Evolutionary conservation across 2,888 invertebrate species (phyloP).

Genomic region (Argyresthia albistria): DNA sequence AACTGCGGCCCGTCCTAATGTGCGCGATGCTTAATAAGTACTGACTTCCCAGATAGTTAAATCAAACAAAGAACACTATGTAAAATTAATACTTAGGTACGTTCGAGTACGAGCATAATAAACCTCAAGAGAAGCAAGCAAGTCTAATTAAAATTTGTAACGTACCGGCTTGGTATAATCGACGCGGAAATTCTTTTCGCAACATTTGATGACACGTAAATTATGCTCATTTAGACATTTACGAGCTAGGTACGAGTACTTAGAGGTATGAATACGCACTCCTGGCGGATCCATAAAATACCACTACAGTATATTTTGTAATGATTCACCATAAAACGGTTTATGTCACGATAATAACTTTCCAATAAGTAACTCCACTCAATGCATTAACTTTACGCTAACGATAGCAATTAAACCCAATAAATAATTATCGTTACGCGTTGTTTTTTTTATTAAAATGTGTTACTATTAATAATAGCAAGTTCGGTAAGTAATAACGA

Average conservation of each 20-base stretch:
- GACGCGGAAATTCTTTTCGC: constrained; percentile 19
- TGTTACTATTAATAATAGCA: neutral
- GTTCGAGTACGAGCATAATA: no score
- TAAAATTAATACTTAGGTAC: no score
- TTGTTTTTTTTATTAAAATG: neutral
- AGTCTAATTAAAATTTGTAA: no score
- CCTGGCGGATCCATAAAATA: constrained; percentile 17
- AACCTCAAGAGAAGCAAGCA: no score
- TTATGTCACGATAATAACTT: constrained; percentile 22
- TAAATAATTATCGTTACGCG: neutral
- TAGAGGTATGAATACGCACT: neutral
- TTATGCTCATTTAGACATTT: constrained; percentile 20
- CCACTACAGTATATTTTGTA: constrained; percentile 18
- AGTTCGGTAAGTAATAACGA: constrained; percentile 13
- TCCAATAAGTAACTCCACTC: constrained; percentile 19
- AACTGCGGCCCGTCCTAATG: no score
- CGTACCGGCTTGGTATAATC: constrained; percentile 6
- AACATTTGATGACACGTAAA: constrained; percentile 17
- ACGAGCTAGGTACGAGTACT: constrained; percentile 7
- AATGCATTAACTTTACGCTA: constrained; percentile 20
- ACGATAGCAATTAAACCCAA: constrained; percentile 13
- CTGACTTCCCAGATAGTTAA: no score
- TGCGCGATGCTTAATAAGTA: no score
- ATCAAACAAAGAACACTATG: no score
- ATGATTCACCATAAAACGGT: constrained; percentile 20